Conservation (phyloP, 2,797 vertebrate genomes). For the Anas georgica region DNA sequence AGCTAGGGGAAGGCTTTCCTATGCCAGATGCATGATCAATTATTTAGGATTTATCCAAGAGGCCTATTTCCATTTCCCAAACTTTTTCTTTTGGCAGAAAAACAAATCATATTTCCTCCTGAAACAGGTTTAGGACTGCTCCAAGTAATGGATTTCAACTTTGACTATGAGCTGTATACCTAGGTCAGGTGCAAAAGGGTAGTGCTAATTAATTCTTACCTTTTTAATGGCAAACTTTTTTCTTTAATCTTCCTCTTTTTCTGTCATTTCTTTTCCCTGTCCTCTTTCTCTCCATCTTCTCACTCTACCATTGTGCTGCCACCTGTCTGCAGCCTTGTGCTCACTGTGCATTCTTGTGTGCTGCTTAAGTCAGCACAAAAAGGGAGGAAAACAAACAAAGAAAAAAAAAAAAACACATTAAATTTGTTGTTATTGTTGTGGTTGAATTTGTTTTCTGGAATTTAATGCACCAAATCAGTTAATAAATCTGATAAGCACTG, state of each 20-base stretch:
- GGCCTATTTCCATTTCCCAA: not conserved
- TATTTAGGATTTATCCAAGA: not conserved
- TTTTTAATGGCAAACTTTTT: not conserved
- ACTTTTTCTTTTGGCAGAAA: not conserved
- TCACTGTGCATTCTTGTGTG: not conserved
- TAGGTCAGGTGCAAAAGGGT: fast-evolving
- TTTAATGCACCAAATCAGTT: not conserved
- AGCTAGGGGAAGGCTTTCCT: not conserved
- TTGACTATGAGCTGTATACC: not conserved
- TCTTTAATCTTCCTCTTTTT: not conserved
- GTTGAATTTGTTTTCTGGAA: not conserved
- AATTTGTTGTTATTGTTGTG: not conserved
- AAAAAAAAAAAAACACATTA: not conserved
- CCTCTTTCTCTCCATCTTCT: not conserved
- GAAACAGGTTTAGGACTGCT: not conserved
- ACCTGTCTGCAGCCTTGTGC: not conserved
- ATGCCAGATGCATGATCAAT: not conserved
- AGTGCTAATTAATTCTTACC: not conserved
- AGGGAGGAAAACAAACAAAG: not conserved
- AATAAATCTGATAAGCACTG: not conserved
- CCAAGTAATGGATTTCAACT: not conserved
- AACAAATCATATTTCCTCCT: not conserved
- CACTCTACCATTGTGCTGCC: not conserved
- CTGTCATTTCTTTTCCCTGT: not conserved
- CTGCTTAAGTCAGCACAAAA: not conserved